Conservation (phyloP, 2,888 invertebrate species). For the Calephelis perditalis region DNA sequence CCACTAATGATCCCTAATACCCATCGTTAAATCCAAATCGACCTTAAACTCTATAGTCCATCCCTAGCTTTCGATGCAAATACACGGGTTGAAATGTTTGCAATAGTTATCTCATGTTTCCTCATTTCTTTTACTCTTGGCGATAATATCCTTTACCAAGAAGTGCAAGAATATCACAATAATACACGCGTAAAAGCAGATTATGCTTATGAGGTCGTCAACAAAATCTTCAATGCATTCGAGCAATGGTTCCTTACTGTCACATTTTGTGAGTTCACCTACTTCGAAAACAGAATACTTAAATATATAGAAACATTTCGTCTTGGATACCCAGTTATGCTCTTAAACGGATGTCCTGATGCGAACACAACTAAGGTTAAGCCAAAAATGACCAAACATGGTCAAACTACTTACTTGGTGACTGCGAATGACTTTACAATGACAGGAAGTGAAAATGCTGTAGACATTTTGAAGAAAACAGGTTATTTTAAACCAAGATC, state of each 20-base stretch:
- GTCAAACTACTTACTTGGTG: conserved; percentile 59
- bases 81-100: conserved; percentile 41
- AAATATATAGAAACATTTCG: conserved; percentile 60
- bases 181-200: conserved; percentile 47
- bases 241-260: conserved; percentile 66
- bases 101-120: conserved; percentile 33
- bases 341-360: conserved; percentile 58
- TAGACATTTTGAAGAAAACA: conserved; percentile 53
- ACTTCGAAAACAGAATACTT: conserved; percentile 64
- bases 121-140: conserved; percentile 34
- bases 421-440: conserved; percentile 50
- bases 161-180: conserved; percentile 51
- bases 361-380: conserved; percentile 46
- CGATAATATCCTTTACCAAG: conserved; percentile 41
- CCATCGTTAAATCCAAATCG: conserved; percentile 38
- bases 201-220: conserved; percentile 55
- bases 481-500: conserved; percentile 65
- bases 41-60: conserved; percentile 48
- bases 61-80: conserved; percentile 27
- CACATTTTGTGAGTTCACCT: conserved; percentile 66
- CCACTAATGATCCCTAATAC: conserved; percentile 52
- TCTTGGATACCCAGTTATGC: conserved; percentile 59
- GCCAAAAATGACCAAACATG: conserved; percentile 61
- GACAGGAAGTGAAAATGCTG: conserved; percentile 50
- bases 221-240: conserved; percentile 60